Evolutionary conservation across 1,140 invertebrate genomes (phyloP).

Genomic region (Anastrepha obliqua): DNA sequence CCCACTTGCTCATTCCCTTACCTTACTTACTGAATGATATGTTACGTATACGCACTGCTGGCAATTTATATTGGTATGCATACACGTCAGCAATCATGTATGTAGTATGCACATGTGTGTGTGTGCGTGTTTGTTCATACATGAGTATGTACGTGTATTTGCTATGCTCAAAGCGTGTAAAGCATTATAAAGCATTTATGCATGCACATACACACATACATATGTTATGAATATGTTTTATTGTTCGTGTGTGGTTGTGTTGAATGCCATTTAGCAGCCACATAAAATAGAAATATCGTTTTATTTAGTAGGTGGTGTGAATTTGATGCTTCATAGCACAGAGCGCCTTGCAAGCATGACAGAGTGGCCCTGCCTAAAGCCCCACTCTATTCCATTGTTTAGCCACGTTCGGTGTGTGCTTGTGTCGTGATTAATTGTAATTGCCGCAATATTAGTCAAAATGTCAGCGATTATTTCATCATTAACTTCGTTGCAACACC

Average conservation of each 20-base stretch:
- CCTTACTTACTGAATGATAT: background rate
- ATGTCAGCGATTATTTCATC: conserved; percentile 45
- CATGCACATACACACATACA: background rate
- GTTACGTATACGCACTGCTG: conserved; percentile 28
- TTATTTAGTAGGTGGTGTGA: conserved; percentile 20
- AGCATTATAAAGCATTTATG: too few relatives aligned
- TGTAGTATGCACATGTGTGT: background rate
- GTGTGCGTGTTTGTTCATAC: background rate
- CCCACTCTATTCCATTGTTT: background rate
- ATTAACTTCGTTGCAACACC: conserved; percentile 20
- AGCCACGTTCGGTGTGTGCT: background rate
- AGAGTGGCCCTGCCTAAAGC: background rate
- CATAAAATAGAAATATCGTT: conserved; percentile 46
- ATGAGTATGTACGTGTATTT: too few relatives aligned
- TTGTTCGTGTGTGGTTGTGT: background rate
- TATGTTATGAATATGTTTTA: background rate
- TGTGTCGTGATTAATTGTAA: conserved; percentile 35
- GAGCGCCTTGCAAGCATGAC: background rate
- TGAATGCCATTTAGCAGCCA: conserved; percentile 36
- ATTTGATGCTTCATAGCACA: background rate
- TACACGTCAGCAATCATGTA: background rate
- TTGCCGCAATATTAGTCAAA: conserved; percentile 49
- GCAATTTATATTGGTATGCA: conserved; percentile 29
- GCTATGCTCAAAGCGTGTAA: too few relatives aligned
- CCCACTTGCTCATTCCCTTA: background rate